Evolutionary conservation across 23 tunicate genomes (phyloP).

Genomic region (Phallusia fumigata): DNA sequence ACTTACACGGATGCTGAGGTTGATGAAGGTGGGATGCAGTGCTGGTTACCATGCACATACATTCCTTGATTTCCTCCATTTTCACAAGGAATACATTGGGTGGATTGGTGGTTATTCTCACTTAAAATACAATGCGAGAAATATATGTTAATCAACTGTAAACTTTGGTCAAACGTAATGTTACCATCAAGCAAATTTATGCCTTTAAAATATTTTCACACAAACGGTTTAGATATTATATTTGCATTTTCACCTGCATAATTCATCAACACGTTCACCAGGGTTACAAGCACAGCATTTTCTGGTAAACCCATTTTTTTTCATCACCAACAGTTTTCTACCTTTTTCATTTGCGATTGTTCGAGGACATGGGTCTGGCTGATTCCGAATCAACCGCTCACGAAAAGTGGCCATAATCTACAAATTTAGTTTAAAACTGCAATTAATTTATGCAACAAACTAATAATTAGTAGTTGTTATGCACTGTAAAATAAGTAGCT

Average conservation of each 20-base stretch:
- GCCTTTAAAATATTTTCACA: too few species aligned
- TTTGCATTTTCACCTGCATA: too few species aligned
- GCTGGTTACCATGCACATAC: background rate
- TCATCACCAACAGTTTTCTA: background rate
- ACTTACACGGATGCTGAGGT: background rate
- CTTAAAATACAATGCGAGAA: background rate
- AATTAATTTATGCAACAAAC: too few species aligned
- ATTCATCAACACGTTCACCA: background rate
- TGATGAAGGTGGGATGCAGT: background rate
- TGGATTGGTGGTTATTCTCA: background rate
- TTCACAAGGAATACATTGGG: background rate
- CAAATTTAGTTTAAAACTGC: too few species aligned
- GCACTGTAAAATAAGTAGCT: too few species aligned
- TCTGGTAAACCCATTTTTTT: background rate
- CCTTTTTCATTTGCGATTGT: background rate
- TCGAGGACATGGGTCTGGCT: background rate
- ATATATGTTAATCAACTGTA: too few species aligned
- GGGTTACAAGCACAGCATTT: background rate
- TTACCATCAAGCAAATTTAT: too few species aligned
- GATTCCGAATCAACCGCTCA: background rate
- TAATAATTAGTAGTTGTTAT: too few species aligned
- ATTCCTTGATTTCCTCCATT: conserved; percentile 11
- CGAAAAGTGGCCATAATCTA: too few species aligned
- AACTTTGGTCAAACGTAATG: too few species aligned
- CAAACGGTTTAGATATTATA: too few species aligned